Evolutionary conservation across 2,113 vertebrate species (phyloP).

Genomic region (Neopipo cinnamomea): DNA sequence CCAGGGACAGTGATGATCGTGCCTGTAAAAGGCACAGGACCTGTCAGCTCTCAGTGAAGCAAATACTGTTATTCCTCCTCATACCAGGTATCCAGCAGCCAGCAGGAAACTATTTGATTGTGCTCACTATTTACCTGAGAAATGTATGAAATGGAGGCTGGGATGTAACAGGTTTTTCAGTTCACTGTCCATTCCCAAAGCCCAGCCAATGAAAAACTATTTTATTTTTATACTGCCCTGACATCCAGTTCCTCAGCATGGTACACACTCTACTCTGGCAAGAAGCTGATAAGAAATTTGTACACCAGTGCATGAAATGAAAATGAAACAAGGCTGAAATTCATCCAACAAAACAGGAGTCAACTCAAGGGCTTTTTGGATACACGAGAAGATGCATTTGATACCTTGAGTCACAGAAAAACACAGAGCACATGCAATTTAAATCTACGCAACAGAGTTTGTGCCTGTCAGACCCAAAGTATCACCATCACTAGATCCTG

Average conservation of each 20-base stretch:
- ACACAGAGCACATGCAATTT: neutral
- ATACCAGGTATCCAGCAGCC: neutral
- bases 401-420: neutral
- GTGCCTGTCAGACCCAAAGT: neutral
- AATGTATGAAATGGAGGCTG: neutral
- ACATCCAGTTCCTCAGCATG: neutral
- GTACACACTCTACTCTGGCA: neutral
- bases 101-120: neutral
- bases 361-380: neutral
- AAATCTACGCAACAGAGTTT: neutral
- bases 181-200: neutral
- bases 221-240: neutral
- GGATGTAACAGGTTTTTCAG: neutral
- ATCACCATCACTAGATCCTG: neutral
- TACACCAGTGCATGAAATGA: conserved; percentile 9
- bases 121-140: neutral
- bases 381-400: neutral
- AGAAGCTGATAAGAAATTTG: conserved; percentile 35
- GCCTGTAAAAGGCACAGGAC: neutral
- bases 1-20: accelerated
- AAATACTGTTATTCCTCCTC: neutral
- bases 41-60: neutral
- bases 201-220: neutral
- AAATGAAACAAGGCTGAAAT: conserved; percentile 20
- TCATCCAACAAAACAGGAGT: neutral